Conservation (phyloP, 2,888 invertebrate genomes). For the Acanthococcus lagerstroemiae region DNA sequence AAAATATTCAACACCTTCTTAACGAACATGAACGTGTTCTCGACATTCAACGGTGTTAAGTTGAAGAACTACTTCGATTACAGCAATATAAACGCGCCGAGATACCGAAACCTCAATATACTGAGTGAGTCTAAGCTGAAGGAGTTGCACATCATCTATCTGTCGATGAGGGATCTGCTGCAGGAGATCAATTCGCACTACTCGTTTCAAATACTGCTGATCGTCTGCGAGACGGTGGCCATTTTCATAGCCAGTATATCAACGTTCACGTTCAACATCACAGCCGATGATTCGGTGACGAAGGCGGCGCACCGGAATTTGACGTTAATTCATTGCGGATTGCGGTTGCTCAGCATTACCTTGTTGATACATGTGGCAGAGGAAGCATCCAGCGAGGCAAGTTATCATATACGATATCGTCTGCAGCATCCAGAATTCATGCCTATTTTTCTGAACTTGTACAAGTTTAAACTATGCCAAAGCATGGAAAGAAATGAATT, state of each 20-base stretch:
- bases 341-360: conserved; percentile 5
- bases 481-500: no score
- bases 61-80: conserved; percentile 17
- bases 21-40: conserved; percentile 8
- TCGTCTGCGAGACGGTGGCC: conserved; percentile 31
- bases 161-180: conserved; percentile 21
- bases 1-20: conserved; percentile 20
- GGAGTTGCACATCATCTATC: conserved; percentile 21
- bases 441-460: no score
- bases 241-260: conserved; percentile 29
- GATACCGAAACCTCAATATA: conserved; percentile 16
- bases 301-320: conserved; percentile 2
- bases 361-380: conserved; percentile 15
- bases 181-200: conserved; percentile 31
- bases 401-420: neutral
- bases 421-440: no score
- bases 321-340: conserved; percentile 18
- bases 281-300: conserved; percentile 2
- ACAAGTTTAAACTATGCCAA: no score
- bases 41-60: neutral
- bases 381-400: conserved; percentile 13
- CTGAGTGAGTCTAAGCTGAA: conserved; percentile 13
- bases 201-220: conserved; percentile 27
- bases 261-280: conserved; percentile 21
- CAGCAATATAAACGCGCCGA: neutral